phyloP scores from a whole-genome alignment of 2,113 vertebrate genomes.

The Sylvilagus bachmani region DNA sequence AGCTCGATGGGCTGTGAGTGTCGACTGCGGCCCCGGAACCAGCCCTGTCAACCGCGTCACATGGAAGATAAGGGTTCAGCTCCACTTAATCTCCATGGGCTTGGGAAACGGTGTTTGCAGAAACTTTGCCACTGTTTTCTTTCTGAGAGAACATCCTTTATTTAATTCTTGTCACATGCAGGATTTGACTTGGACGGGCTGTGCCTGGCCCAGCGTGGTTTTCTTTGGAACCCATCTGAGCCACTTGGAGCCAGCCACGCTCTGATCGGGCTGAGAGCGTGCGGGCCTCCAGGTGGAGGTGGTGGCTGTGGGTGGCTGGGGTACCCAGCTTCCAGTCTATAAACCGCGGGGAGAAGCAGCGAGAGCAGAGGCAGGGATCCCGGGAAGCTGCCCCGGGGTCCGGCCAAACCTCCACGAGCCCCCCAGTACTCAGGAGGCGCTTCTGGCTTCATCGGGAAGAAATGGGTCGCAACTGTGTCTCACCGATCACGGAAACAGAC shows the following conservation, averaged over 20 bases:
- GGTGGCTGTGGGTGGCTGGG: too few species aligned
- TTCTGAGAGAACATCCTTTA: not conserved
- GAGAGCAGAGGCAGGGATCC: not conserved
- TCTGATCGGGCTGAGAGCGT: not conserved
- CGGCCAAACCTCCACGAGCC: too few species aligned
- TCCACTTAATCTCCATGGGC: not conserved
- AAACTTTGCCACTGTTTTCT: slow-evolving; percentile 35
- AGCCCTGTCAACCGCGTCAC: not conserved
- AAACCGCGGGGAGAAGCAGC: accelerated
- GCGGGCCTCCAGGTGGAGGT: not conserved
- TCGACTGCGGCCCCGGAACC: not conserved
- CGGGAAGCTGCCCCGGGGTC: too few species aligned
- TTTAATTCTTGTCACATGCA: not conserved
- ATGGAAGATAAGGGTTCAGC: not conserved
- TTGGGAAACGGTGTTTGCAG: slow-evolving; percentile 38
- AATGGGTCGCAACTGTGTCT: not conserved
- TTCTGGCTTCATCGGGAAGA: not conserved
- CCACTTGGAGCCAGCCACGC: accelerated
- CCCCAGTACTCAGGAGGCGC: not conserved
- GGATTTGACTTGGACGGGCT: not conserved
- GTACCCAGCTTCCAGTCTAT: not conserved
- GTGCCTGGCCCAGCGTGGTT: not conserved
- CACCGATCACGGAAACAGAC: not conserved
- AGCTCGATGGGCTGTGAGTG: not conserved
- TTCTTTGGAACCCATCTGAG: not conserved